Evolutionary conservation across 2,113 vertebrate species (phyloP), one percentile per base, ranked within the genome.

Genomic region (Phyllostomus discolor): DNA sequence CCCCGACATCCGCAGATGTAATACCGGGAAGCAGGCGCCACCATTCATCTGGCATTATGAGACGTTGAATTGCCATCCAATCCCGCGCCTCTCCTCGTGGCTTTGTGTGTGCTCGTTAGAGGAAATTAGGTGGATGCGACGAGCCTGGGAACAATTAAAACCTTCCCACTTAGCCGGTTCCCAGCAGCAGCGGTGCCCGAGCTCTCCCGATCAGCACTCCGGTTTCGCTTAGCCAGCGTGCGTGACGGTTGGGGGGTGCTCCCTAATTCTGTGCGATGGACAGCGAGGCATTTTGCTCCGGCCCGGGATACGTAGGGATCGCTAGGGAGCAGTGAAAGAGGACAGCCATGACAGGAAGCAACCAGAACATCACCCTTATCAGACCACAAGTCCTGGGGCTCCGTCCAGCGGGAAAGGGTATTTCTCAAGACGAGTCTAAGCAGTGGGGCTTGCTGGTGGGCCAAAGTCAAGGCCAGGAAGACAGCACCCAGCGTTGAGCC

Each of bases 1-100:
- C 95, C 96, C 67, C 93, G 95, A 98, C 92, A 94, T 16, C 22
- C 2, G 90, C 78, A 91, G 73, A 82, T 31, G 76, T 52, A 66
- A 67, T 64, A 12, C 69, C 1, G 14, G 7, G 48, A 59, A 94
- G 66, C 59, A 22, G 57, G 54, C 6, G 0, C 31, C 24, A 70
- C 88, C 62, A 88, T 90, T 88, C 94, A 64, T 95, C 96, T 81
- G 86, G 82, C 94, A 7, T 91, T 75, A 91, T 35, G 90, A 81
- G 0, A 1, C 76, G 31, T 3, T 88, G 94, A 95, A 91, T 83
- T 96, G 88, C 73, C 91, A 88, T 79, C 90, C 94, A 89, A 76
- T 35, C 59, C 78, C 22, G 26, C 72, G 75, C 89, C 54, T 48
- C 91, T 85, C 52, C 5, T 0, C 5, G 4, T 19, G 94, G 91